Evolutionary conservation across 2,888 invertebrate species (phyloP), one percentile per base, ranked within the genome.

Genomic region (Aproaerema taeniolella): DNA sequence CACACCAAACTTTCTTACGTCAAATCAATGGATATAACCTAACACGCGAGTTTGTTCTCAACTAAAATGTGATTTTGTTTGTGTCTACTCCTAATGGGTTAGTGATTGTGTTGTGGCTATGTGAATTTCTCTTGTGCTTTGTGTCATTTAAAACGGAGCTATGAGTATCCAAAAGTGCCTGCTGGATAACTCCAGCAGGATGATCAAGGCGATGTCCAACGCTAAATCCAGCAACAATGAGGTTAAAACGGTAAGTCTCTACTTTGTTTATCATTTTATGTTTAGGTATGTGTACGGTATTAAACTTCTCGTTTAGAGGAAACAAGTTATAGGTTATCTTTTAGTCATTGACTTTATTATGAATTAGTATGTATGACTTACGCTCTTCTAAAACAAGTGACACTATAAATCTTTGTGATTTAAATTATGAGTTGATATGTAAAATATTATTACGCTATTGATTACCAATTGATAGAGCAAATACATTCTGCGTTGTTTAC

Each of bases 11-110:
- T 85, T 86, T 86, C 67, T 83, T 85, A 85, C 83, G 82, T 80
- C 79, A 79, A 79, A 78, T 80, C 81, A 80, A 85, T 86, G 86
- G 86, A 85, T 86, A 85, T 85, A 86, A 86, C 86, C 83, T 86
- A 86, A 85, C 67, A 69, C 55, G 55, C 32, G 34, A 15, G n/a
- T n/a, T 28, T 12, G 28, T n/a, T 28, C 16, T 25, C 70, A 60
- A 58, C 64, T 67, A 50, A 63, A 72, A 82, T 83, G 83, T 81
- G 71, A 79, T 64, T 65, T 58, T 56, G 60, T 67, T n/a, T 65
- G 55, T 65, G 55, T 60, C 42, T 49, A 56, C 50, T 53, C 50
- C 52, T 45, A 50, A 75, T 70, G 74, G 67, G 58, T 61, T 61
- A 53, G 69, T 68, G 64, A 62, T 30, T 78, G 73, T 58, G 55